Evolutionary conservation across 2,888 invertebrate genomes (phyloP).

Genomic region (Diadegma fenestrale): DNA sequence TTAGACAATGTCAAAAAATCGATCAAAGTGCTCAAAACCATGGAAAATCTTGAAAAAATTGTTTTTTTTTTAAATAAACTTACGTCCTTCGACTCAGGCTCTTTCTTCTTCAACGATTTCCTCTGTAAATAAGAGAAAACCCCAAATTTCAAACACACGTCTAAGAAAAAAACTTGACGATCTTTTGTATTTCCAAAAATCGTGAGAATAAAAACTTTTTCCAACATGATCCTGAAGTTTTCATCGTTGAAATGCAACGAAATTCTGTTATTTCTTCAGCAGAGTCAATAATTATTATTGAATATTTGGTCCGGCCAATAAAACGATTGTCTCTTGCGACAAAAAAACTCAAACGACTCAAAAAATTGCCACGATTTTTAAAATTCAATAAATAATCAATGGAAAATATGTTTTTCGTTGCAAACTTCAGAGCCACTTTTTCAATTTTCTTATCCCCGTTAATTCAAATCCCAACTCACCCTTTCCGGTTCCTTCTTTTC

Average conservation of each 20-base stretch:
- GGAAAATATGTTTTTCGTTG: too few species aligned
- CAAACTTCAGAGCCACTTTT: too few species aligned
- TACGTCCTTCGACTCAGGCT: conserved; percentile 78
- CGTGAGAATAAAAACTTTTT: background rate
- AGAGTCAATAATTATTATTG: too few species aligned
- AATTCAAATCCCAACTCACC: conserved; percentile 68
- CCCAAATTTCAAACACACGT: background rate
- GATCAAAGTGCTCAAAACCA: background rate
- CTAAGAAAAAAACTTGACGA: background rate
- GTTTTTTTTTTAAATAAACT: background rate
- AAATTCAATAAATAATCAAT: too few species aligned
- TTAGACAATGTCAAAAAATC: background rate
- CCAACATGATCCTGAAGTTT: too few species aligned
- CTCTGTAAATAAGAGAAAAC: conserved; percentile 68
- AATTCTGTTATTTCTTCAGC: too few species aligned
- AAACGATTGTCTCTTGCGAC: too few species aligned
- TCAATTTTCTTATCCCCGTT: too few species aligned
- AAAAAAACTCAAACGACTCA: too few species aligned
- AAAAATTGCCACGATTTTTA: too few species aligned
- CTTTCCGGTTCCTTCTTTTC: conserved; percentile 81
- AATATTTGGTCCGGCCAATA: too few species aligned
- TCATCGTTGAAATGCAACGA: too few species aligned
- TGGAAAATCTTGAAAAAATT: background rate
- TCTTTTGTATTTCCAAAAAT: background rate
- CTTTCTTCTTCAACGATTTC: conserved; percentile 78